Conservation (phyloP, 2,797 vertebrate genomes). For the Spinus olivaceus region DNA sequence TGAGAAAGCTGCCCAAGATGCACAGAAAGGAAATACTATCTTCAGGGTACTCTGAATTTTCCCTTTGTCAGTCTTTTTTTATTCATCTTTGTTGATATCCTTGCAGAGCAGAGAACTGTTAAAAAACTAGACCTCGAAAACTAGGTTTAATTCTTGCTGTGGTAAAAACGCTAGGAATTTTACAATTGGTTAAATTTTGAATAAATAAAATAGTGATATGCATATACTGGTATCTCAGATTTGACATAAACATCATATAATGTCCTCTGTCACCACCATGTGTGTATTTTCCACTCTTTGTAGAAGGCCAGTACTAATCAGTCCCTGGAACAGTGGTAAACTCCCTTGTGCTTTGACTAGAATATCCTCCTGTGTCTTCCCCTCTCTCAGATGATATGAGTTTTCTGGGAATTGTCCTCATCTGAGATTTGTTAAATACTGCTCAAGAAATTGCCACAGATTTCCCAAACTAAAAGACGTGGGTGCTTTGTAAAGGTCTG, state of each 20-base stretch:
- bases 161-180: neutral
- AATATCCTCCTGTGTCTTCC: neutral
- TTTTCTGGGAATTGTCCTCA: neutral
- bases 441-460: neutral
- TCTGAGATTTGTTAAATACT: neutral
- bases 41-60: neutral
- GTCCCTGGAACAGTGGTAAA: neutral
- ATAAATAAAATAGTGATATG: neutral
- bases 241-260: neutral
- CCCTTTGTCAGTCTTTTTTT: neutral
- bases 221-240: neutral
- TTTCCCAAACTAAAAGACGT: neutral
- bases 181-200: neutral
- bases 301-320: neutral
- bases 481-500: neutral
- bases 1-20: neutral
- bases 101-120: neutral
- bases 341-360: neutral
- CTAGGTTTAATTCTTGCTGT: neutral
- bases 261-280: neutral
- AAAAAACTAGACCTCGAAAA: neutral
- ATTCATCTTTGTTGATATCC: neutral
- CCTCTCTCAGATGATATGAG: neutral
- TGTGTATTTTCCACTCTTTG: neutral
- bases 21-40: neutral